Evolutionary conservation across 2,797 vertebrate genomes (phyloP).

Genomic region (Cyprinodon diabolis): DNA sequence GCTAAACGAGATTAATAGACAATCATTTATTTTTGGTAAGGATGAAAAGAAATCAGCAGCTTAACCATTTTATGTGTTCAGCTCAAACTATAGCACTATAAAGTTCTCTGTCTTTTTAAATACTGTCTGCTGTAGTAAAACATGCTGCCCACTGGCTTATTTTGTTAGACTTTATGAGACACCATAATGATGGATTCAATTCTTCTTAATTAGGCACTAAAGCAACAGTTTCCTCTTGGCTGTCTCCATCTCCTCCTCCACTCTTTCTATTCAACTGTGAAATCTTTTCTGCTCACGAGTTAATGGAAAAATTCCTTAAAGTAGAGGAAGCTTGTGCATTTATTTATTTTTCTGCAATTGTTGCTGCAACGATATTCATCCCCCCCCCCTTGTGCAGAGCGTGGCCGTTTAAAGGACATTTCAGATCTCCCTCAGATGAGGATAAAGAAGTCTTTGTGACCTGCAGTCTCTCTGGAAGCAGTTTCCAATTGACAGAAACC

Average conservation of each 20-base stretch:
- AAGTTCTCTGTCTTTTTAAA: neutral
- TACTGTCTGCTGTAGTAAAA: neutral
- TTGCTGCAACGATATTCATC: constrained; percentile 47
- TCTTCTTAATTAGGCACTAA: neutral
- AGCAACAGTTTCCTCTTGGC: neutral
- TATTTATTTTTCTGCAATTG: constrained; percentile 22
- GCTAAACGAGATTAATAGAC: neutral
- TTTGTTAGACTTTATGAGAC: neutral
- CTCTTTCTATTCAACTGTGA: constrained; percentile 25
- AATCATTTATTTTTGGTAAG: constrained; percentile 4
- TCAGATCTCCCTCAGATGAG: constrained; percentile 51
- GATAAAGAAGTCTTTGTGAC: constrained; percentile 72
- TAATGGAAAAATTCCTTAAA: neutral
- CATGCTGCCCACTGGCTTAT: neutral
- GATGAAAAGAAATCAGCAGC: constrained; percentile 26
- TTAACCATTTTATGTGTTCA: constrained; percentile 22
- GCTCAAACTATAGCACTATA: neutral
- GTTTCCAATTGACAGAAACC: constrained; percentile 34
- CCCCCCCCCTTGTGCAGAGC: constrained; percentile 35
- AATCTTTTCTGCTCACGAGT: constrained; percentile 22
- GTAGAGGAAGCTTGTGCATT: constrained; percentile 25
- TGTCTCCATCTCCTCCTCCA: neutral
- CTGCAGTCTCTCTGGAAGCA: constrained; percentile 43
- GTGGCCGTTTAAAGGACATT: constrained; percentile 60
- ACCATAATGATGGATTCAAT: neutral